These are phyloP conservation scores for Cryptoblepharus egeriae DNA, from an alignment of 2,797 vertebrate species.

Conservation along the genomic window DNA sequence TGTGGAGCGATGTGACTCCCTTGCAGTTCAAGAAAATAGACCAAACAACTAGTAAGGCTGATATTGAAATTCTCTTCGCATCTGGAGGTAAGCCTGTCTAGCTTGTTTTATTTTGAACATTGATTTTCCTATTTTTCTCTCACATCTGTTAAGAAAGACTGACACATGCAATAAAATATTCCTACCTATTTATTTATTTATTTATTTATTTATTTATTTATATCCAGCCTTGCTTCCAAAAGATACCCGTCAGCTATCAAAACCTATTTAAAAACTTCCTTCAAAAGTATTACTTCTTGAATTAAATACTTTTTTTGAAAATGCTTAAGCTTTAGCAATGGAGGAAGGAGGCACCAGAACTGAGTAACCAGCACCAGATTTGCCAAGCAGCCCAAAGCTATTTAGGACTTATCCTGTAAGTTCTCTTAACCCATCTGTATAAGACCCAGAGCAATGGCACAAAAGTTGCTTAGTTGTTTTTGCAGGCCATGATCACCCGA, in stretches of 20 bases:
- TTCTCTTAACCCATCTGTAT: too few species aligned
- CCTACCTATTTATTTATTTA: too few species aligned
- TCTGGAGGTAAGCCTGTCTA: slow-evolving; percentile 62
- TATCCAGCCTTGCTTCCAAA: too few species aligned
- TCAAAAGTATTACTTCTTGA: neutral
- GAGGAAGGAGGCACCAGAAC: neutral
- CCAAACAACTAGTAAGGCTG: neutral
- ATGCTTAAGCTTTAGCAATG: neutral
- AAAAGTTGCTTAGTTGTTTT: too few species aligned
- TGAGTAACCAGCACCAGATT: neutral
- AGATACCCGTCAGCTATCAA: too few species aligned
- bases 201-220: too few species aligned
- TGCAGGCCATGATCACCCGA: too few species aligned
- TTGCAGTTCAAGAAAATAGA: slow-evolving; percentile 67
- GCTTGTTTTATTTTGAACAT: neutral
- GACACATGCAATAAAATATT: neutral
- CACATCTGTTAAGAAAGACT: neutral
- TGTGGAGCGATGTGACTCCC: slow-evolving; percentile 79
- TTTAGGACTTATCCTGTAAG: too few species aligned
- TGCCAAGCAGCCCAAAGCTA: too few species aligned
- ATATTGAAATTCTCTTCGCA: slow-evolving; percentile 76
- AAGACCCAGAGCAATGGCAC: too few species aligned
- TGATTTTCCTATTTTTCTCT: neutral
- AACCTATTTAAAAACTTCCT: neutral
- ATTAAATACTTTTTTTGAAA: neutral